These are phyloP conservation scores for Bambusicola thoracicus DNA, from an alignment of 2,113 vertebrate species.

Conservation along the genomic window DNA sequence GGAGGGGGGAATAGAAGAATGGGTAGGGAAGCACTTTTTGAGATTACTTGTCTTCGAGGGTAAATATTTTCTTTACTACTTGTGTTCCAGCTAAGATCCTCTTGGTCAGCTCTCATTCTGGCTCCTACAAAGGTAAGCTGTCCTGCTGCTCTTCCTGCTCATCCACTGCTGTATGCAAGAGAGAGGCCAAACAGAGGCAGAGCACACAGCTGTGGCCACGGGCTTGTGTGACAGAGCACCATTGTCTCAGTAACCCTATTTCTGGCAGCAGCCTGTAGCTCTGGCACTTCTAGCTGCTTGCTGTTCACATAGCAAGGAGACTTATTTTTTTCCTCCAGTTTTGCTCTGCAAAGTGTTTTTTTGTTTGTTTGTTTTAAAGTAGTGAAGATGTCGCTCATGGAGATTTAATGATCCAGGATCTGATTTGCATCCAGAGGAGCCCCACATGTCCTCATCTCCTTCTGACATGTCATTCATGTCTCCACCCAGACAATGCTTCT, in stretches of 20 bases:
- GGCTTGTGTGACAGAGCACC: background rate
- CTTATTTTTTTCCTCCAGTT: background rate
- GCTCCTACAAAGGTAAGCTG: background rate
- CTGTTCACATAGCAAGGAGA: background rate
- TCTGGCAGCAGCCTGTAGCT: background rate
- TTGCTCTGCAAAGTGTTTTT: background rate
- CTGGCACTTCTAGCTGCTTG: background rate
- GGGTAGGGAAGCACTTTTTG: background rate
- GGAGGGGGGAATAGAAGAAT: background rate
- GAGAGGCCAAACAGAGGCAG: background rate
- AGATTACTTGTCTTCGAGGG: background rate
- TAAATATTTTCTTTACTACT: background rate
- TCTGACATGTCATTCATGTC: background rate
- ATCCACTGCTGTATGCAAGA: accelerated
- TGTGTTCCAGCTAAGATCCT: background rate
- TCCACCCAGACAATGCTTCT: background rate
- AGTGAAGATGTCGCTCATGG: background rate
- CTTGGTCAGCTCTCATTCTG: background rate
- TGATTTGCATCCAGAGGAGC: background rate
- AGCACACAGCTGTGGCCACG: background rate
- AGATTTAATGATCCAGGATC: background rate
- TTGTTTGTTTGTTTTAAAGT: background rate
- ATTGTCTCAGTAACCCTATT: background rate
- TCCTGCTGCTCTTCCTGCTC: background rate
- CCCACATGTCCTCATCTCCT: background rate